Evolutionary conservation across 2,797 vertebrate species (phyloP).

Genomic region (Peromyscus nudipes): DNA sequence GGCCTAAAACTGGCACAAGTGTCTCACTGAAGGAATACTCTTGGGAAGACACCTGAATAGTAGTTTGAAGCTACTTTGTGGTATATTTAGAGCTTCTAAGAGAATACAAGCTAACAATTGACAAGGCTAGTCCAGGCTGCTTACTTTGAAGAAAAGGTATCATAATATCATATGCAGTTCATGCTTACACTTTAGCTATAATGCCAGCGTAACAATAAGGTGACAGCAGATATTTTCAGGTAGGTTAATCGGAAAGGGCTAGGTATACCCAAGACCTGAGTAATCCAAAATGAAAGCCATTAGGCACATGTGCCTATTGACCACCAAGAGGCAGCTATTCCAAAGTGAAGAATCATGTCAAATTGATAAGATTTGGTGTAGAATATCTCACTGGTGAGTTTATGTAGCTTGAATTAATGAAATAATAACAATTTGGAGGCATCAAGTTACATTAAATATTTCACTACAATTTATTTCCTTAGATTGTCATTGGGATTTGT

Average conservation of each 20-base stretch:
- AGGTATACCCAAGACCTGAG: neutral
- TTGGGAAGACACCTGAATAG: neutral
- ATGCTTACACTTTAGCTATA: neutral
- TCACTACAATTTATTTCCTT: neutral
- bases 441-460: neutral
- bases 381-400: neutral
- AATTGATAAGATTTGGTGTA: neutral
- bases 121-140: neutral
- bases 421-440: neutral
- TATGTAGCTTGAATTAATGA: neutral
- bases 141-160: neutral
- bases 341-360: neutral
- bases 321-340: neutral
- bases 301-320: neutral
- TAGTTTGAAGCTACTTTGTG: neutral
- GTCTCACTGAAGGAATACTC: neutral
- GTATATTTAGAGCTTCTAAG: neutral
- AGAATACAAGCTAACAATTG: neutral
- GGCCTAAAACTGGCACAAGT: neutral
- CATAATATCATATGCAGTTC: neutral
- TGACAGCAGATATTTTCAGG: neutral
- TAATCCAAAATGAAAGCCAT: neutral
- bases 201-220: neutral
- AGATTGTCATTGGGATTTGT: neutral
- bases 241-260: neutral